These are phyloP conservation scores for Malacosoma neustria DNA, from an alignment of 2,888 invertebrate genomes.

Conservation along the genomic window DNA sequence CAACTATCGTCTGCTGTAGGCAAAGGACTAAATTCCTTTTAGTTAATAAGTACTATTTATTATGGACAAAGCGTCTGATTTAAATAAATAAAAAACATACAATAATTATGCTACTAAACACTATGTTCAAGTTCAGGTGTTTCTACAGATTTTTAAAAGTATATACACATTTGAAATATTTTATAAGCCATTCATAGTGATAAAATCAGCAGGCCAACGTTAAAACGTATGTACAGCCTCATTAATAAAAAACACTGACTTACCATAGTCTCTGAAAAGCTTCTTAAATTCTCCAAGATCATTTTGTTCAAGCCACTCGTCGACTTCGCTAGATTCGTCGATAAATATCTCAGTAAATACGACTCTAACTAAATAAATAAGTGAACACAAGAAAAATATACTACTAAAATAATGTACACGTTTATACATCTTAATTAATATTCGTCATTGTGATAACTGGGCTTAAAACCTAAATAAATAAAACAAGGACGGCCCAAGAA, in stretches of 20 bases:
- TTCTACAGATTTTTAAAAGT: too few species aligned
- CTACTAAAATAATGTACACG: conserved; percentile 43
- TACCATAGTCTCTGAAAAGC: conserved; percentile 83
- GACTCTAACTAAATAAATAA: conserved; percentile 46
- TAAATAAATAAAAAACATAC: too few species aligned
- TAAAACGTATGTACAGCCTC: too few species aligned
- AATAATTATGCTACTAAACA: too few species aligned
- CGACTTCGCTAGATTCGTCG: conserved; percentile 77
- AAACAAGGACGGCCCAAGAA: conserved; percentile 13
- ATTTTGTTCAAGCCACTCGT: conserved; percentile 85
- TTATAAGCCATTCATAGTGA: too few species aligned
- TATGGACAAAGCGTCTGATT: too few species aligned
- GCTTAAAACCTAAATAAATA: conserved; percentile 14
- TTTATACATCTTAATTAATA: conserved; percentile 44
- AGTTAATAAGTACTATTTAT: too few species aligned
- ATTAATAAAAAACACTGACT: conserved; percentile 47
- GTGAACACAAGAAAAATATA: conserved; percentile 42
- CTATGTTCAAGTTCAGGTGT: too few species aligned
- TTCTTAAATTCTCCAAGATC: conserved; percentile 80
- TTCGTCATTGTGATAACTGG: conserved; percentile 38
- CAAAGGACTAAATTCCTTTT: too few species aligned
- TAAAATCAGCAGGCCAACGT: too few species aligned
- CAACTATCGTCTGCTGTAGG: too few species aligned
- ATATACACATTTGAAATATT: too few species aligned
- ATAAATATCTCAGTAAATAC: conserved; percentile 56